These are phyloP conservation scores for Petrolisthes manimaculis DNA, from an alignment of 2,888 invertebrate genomes.

Conservation along the genomic window DNA sequence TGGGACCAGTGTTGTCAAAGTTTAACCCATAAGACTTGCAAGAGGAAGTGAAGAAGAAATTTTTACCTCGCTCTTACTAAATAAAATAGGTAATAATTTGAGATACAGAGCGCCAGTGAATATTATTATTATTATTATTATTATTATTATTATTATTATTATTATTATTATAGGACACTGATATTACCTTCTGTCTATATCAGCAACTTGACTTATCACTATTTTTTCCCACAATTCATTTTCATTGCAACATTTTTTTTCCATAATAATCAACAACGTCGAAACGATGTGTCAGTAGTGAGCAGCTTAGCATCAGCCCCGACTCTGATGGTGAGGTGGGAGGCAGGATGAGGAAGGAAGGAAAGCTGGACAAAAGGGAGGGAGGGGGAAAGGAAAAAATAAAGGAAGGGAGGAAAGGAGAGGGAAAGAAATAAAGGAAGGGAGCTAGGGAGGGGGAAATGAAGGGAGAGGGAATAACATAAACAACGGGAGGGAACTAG, in stretches of 20 bases:
- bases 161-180: background rate
- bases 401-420: background rate
- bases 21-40: too few species aligned
- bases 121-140: background rate
- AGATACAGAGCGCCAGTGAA: background rate
- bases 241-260: too few species aligned
- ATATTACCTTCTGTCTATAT: too few species aligned
- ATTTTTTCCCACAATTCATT: background rate
- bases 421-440: background rate
- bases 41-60: too few species aligned
- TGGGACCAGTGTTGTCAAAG: too few species aligned
- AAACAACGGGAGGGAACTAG: background rate
- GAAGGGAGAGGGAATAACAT: too few species aligned
- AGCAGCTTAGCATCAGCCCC: too few species aligned
- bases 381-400: background rate
- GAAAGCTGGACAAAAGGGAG: background rate
- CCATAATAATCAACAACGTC: too few species aligned
- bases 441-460: background rate
- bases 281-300: too few species aligned
- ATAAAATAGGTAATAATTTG: too few species aligned
- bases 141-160: too few species aligned
- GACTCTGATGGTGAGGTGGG: background rate
- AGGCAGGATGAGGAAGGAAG: background rate
- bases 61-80: too few species aligned
- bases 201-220: background rate